phyloP scores from a whole-genome alignment of 2,113 vertebrate species.

The Labeo catla region DNA sequence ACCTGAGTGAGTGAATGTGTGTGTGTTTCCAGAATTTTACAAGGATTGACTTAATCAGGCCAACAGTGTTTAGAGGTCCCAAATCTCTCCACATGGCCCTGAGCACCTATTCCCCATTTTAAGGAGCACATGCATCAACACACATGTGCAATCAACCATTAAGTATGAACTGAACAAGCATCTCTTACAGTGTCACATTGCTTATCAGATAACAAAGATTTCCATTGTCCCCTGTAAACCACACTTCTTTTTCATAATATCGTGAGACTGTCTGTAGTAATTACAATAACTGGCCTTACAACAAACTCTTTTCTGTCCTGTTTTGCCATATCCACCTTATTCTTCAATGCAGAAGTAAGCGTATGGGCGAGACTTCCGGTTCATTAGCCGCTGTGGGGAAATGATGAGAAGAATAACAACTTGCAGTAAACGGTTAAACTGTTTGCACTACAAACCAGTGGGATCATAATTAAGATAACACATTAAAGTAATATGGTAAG shows the following conservation, averaged over 20 bases:
- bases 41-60: slow-evolving; percentile 37
- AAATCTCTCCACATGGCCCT: background rate
- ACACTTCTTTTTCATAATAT: background rate
- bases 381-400: too few relatives aligned
- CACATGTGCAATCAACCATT: slow-evolving; percentile 23
- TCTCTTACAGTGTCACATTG: background rate
- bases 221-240: background rate
- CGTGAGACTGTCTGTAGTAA: background rate
- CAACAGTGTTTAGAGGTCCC: slow-evolving; percentile 28
- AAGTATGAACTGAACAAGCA: background rate
- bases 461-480: too few relatives aligned
- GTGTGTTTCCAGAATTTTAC: slow-evolving; percentile 9
- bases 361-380: too few relatives aligned
- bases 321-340: too few relatives aligned
- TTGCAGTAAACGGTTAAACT: too few relatives aligned
- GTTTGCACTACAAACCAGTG: too few relatives aligned
- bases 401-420: too few relatives aligned
- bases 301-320: background rate
- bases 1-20: slow-evolving; percentile 14
- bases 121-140: background rate
- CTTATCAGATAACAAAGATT: background rate
- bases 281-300: background rate
- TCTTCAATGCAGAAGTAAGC: too few relatives aligned
- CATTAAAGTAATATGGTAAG: too few relatives aligned
- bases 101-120: slow-evolving; percentile 1